Percentiles rank a stretch among this genome's conserved stretches.
phyloP scores from a whole-genome alignment of 2,888 invertebrate species.

The Nudaria mundana region DNA sequence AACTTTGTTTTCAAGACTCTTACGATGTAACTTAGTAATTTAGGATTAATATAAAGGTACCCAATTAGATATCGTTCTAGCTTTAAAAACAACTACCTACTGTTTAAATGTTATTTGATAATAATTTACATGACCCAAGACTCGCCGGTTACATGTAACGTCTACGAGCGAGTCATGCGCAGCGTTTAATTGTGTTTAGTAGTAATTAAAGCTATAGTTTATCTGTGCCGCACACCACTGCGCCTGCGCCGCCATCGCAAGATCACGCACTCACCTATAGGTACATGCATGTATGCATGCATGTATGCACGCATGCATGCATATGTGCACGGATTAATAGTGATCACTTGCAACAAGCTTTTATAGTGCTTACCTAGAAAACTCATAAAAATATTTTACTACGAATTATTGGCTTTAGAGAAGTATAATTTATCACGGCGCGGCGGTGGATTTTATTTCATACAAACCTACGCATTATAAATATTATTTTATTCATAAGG shows the following conservation, averaged over 20 bases:
- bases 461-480: too few species aligned
- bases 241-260: slow-evolving; percentile 11
- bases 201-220: slow-evolving; percentile 40
- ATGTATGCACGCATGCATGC: slow-evolving; percentile 10
- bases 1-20: too few species aligned
- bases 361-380: slow-evolving; percentile 13
- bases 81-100: too few species aligned
- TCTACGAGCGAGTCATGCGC: slow-evolving; percentile 29
- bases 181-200: slow-evolving; percentile 43
- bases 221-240: slow-evolving; percentile 21
- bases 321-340: slow-evolving; percentile 5
- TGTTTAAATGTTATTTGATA: too few species aligned
- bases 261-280: slow-evolving; percentile 17
- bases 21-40: too few species aligned
- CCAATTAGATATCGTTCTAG: too few species aligned
- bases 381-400: slow-evolving; percentile 7
- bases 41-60: too few species aligned
- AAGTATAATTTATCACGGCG: background rate
- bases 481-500: too few species aligned
- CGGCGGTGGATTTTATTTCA: too few species aligned
- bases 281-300: slow-evolving; percentile 3
- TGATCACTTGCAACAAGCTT: slow-evolving; percentile 1
- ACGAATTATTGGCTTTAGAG: background rate
- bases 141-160: slow-evolving; percentile 27
- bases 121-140: too few species aligned